Conservation (phyloP, 35 echinoderm and acorn worm genomes). For the Ophioderma brevispina region DNA sequence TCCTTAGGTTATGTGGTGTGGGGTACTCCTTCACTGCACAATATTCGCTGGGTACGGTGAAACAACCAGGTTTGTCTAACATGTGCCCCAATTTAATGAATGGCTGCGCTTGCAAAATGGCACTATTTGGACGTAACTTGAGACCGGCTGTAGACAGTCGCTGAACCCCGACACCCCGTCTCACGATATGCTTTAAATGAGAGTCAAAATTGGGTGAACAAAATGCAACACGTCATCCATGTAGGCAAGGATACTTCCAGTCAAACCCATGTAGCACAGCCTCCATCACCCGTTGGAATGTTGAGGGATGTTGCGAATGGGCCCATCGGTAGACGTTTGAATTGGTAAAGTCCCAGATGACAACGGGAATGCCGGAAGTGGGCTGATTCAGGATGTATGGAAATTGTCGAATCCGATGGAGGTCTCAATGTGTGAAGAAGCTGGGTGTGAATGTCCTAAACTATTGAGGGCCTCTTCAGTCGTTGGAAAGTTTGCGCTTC, state of each 20-base stretch:
- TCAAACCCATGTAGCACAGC: constrained; percentile 21
- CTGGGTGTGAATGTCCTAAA: not conserved
- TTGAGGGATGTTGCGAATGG: constrained; percentile 2
- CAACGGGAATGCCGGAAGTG: constrained; percentile 32
- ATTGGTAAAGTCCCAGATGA: constrained; percentile 32
- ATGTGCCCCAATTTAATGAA: constrained; percentile 20
- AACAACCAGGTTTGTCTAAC: constrained; percentile 4
- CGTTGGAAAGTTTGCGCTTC: constrained; percentile 17
- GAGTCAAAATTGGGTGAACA: constrained; percentile 10
- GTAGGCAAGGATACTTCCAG: constrained; percentile 23
- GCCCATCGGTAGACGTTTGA: constrained; percentile 28
- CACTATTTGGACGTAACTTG: constrained; percentile 41
- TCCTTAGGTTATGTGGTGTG: constrained; percentile 14
- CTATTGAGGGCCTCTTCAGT: constrained; percentile 2
- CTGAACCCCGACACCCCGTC: not conserved
- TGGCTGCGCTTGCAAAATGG: not conserved
- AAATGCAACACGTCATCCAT: constrained; percentile 45
- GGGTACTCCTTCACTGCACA: constrained; percentile 24
- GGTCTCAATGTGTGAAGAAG: not conserved
- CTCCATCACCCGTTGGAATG: constrained; percentile 46
- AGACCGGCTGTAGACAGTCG: constrained; percentile 1
- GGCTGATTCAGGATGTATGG: not conserved
- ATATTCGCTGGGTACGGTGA: constrained; percentile 28
- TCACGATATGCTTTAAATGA: not conserved
- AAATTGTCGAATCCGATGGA: not conserved